These are phyloP conservation scores for Battus philenor DNA, from an alignment of 1,140 invertebrate species.

Conservation along the genomic window DNA sequence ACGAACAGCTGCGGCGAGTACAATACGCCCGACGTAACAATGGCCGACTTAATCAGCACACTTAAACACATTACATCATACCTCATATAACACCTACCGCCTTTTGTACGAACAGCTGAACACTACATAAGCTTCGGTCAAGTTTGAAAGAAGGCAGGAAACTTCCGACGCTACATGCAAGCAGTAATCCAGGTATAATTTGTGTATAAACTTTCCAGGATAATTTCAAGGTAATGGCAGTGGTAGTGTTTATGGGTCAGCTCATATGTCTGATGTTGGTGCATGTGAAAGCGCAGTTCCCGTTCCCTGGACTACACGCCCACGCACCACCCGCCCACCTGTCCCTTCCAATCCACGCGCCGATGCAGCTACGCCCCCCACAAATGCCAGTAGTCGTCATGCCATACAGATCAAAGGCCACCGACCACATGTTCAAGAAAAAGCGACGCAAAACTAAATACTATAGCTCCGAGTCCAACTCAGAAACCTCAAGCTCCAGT, in stretches of 20 bases:
- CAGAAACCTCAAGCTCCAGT: constrained; percentile 7
- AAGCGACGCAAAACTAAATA: constrained; percentile 22
- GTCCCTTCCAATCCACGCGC: not conserved
- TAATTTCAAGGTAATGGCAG: too few species aligned
- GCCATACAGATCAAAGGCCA: constrained; percentile 1
- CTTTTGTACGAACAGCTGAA: too few species aligned
- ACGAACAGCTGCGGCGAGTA: too few species aligned
- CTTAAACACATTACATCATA: too few species aligned
- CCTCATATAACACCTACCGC: too few species aligned
- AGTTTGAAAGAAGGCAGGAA: too few species aligned
- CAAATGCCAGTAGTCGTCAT: constrained; percentile 10
- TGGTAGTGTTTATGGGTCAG: not conserved
- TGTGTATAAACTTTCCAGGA: too few species aligned
- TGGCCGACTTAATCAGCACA: too few species aligned
- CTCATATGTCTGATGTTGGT: not conserved
- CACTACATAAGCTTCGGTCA: too few species aligned
- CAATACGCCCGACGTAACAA: too few species aligned
- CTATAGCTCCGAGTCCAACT: constrained; percentile 1
- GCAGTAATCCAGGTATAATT: too few species aligned
- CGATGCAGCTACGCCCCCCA: not conserved
- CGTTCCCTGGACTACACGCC: not conserved
- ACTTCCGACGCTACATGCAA: too few species aligned
- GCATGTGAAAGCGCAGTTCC: constrained; percentile 4
- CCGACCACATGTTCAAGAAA: constrained; percentile 17
- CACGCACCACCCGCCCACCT: not conserved